Base-by-base conservation (phyloP, 2,797 vertebrate species). In the Hippopotamyrus pictus region DNA sequence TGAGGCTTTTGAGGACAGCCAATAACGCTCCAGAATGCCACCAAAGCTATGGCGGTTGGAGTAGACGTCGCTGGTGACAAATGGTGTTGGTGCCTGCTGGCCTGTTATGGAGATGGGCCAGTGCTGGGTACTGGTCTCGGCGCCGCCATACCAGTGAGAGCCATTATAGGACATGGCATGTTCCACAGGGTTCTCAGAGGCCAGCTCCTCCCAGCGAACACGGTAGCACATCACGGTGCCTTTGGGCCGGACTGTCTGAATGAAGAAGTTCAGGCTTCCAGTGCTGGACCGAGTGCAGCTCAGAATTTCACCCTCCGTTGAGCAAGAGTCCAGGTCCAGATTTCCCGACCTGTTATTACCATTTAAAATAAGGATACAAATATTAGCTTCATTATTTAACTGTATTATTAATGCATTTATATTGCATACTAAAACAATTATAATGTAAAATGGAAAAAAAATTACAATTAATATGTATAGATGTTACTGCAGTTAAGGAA, bases 161-260 rank as follows among this genome's bases (percentile, higher is more conserved):
- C 96, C 96, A 1, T 97, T 98, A 94, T 98, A 98, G 48, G 97
- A 98, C 98, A 99, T 99, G 90, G 97, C 97, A 76, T 99, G 98
- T 90, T 97, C 97, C 90, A 99, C 97, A 0, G 96, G 96, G 0
- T 95, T 95, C 87, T 97, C 95, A 0, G 96, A 95, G 1, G 94
- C 95, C 33, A 97, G 94, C 92, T 98, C 98, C 92, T 99, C 98
- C 99, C 99, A 99, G 33, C 98, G 97, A 86, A 99, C 97, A 0
- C 98, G 97, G 94, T 99, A 99, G 94, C 98, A 99, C 94, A 98
- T 98, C 69, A 99, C 97, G 0, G 97, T 97, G 92, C 97, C 97
- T 92, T 99, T 99, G 85, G 97, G 97, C 54, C 96, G 96, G 83
- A 99, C 97, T 0, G 98, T 98, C 96, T 98, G 97, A 88, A 99